Evolutionary conservation across 2,888 invertebrate species (phyloP).

Genomic region (Branchellion lobata): DNA sequence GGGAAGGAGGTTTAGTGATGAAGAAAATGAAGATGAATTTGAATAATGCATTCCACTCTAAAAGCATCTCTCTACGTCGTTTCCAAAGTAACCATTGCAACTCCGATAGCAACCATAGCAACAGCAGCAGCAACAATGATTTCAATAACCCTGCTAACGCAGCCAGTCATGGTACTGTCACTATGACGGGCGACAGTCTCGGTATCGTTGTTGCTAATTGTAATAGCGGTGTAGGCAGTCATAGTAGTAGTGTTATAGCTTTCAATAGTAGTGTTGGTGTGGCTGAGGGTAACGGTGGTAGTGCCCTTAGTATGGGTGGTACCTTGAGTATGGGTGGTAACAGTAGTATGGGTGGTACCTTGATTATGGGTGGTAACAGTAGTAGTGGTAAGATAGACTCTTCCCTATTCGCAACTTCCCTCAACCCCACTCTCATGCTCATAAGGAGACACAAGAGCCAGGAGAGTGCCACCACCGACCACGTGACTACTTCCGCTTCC

Average conservation of each 20-base stretch:
- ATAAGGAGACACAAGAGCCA: neutral
- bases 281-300: neutral
- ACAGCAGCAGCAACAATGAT: too few relatives aligned
- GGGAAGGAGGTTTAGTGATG: neutral
- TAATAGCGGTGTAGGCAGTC: neutral
- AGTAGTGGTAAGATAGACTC: neutral
- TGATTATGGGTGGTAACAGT: neutral
- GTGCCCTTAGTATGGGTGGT: neutral
- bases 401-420: neutral
- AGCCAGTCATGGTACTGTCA: neutral
- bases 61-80: too few relatives aligned
- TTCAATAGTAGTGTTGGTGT: neutral
- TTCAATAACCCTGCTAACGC: too few relatives aligned
- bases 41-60: too few relatives aligned
- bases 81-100: too few relatives aligned
- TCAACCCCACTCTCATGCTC: slow-evolving; percentile 8
- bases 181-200: neutral
- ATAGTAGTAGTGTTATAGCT: too few relatives aligned
- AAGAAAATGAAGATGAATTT: slow-evolving; percentile 4
- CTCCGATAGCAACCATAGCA: too few relatives aligned
- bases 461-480: too few relatives aligned
- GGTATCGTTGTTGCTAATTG: neutral
- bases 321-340: neutral
- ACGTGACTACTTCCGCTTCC: too few relatives aligned
- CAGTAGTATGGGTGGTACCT: neutral